These are phyloP conservation scores for Aldabrachelys gigantea DNA, from an alignment of 2,113 vertebrate species.

Conservation along the genomic window DNA sequence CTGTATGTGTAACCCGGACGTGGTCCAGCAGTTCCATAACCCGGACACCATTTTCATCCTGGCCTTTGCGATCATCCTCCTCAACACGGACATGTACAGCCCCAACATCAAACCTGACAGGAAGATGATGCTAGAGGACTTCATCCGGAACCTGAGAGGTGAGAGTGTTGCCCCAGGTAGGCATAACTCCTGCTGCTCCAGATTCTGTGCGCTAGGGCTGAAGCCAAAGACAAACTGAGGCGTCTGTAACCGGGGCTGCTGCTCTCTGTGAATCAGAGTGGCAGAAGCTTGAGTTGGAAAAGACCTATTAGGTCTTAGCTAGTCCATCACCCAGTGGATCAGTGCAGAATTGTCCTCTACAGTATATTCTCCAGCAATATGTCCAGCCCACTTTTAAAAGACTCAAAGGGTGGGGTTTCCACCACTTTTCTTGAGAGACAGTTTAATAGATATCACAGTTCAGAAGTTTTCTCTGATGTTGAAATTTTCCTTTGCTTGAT, in stretches of 20 bases:
- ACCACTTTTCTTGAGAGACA: constrained; percentile 12
- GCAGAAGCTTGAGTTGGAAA: not conserved
- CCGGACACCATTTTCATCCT: constrained; percentile 99
- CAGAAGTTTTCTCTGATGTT: constrained; percentile 22
- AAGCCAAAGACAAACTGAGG: not conserved
- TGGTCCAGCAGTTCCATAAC: constrained; percentile 99
- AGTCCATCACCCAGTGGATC: not conserved
- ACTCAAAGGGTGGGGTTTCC: not conserved
- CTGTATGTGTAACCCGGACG: constrained; percentile 99
- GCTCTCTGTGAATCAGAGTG: not conserved
- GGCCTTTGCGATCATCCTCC: constrained; percentile 97
- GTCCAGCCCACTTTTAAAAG: not conserved
- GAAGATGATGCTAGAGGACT: constrained; percentile 99
- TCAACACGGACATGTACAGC: constrained; percentile 99
- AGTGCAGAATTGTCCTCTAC: not conserved
- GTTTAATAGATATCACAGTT: constrained; percentile 33
- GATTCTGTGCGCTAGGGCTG: not conserved
- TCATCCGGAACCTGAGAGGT: constrained; percentile 98
- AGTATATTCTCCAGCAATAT: not conserved
- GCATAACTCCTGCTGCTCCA: not conserved
- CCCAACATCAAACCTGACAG: constrained; percentile 99
- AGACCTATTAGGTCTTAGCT: not conserved
- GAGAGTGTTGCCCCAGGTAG: constrained; percentile 45
- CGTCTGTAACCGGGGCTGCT: not conserved
- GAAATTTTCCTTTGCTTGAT: constrained; percentile 36